Base-by-base conservation (phyloP, 2,113 vertebrate species). In the Taurulus bubalis region DNA sequence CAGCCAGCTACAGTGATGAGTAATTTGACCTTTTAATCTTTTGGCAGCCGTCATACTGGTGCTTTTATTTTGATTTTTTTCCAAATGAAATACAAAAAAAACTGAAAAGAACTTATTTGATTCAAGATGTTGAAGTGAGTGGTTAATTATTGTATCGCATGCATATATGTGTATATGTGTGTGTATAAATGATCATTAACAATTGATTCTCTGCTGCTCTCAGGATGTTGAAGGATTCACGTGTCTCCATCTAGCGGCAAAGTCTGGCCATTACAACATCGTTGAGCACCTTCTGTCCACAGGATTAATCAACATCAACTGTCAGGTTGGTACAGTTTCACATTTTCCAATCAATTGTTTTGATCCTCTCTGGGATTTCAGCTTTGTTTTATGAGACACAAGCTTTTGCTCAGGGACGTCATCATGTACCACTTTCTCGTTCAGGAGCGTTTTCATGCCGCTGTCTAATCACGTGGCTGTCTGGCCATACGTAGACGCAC, bases 201-300 rank as follows among this genome's bases (percentile, higher is more conserved):
- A 53, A n/a, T 53, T n/a, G 12, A 36, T 64, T 49, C 28, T 82
- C 34, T 73, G 8, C 74, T 53, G 64, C 47, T 55, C 65, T 75
- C 90, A 99, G 98, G 98, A 99, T 20, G 96, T 95, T 0, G 98
- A 99, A 87, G 98, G 98, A 58, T 99, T 98, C 69, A 97, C 97
- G 0, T 99, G 97, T 84, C 93, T 99, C 93, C 98, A 99, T 92
- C 94, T 99, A 93, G 98, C 98, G 87, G 97, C 98, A 72, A 99
- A 99, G 92, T 97, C 97, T 77, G 98, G 98, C 2, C 97, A 99
- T 93, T 98, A 96, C 0, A 94, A 95, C 0, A 96, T 98, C 2
- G 98, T 99, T 24, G 95, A 97, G 88, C 95, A 98, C 71, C 96
- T 99, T 72, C 95, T 99, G 47, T 95, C 95, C 40, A 96, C 96